A percentile compares a stretch with the other conserved stretches of the same genome.
Evolutionary conservation across 2,113 vertebrate species (phyloP).

Genomic region (Rhabdomys dilectus): DNA sequence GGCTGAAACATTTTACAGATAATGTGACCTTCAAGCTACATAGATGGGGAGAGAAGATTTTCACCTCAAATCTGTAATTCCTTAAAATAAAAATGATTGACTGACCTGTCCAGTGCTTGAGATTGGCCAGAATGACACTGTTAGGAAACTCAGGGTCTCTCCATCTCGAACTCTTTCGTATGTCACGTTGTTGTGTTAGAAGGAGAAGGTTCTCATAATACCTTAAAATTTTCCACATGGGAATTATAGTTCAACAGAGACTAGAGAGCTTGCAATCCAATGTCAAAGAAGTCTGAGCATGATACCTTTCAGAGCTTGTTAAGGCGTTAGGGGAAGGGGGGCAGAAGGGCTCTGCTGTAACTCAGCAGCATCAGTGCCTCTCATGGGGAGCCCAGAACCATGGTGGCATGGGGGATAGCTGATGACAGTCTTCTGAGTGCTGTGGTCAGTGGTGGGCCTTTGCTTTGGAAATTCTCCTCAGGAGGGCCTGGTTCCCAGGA

Average conservation of each 20-base stretch:
- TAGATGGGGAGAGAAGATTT: not conserved
- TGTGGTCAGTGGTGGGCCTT: not conserved
- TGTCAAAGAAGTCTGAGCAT: not conserved
- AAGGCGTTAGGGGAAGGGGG: accelerated
- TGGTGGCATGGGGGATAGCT: too few relatives aligned
- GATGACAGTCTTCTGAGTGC: accelerated
- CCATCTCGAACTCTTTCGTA: not conserved
- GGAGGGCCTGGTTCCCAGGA: not conserved
- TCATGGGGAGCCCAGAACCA: not conserved
- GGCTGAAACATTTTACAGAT: slow-evolving; percentile 22
- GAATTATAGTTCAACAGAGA: not conserved
- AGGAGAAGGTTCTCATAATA: not conserved
- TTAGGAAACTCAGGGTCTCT: not conserved
- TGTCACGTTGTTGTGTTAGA: not conserved
- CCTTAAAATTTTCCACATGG: not conserved
- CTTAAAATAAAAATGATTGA: not conserved
- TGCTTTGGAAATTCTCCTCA: not conserved
- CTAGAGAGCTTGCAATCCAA: not conserved
- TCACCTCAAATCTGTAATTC: not conserved
- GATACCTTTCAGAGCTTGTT: not conserved
- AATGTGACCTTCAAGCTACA: not conserved
- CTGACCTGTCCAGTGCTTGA: not conserved
- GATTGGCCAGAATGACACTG: not conserved
- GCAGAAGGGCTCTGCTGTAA: not conserved
- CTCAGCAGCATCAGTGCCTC: accelerated